Evolutionary conservation across 2,113 vertebrate species (phyloP).

Genomic region (Tringa solitaria): DNA sequence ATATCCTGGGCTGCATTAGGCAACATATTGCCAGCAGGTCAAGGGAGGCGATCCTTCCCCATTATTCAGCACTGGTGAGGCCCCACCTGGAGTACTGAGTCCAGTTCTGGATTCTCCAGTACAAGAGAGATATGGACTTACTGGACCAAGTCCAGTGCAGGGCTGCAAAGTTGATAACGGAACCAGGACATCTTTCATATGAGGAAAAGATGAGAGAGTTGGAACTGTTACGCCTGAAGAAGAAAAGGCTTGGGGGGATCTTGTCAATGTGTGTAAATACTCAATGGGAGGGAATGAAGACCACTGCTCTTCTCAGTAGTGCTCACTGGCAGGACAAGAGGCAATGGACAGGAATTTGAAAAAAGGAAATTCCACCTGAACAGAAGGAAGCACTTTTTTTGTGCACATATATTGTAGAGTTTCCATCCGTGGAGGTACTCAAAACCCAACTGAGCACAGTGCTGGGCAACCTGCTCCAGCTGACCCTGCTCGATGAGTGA

Average conservation of each 20-base stretch:
- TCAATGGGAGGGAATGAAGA: not conserved
- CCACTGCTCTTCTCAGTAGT: not conserved
- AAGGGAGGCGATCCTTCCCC: not conserved
- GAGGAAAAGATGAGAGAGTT: not conserved
- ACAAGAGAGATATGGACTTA: not conserved
- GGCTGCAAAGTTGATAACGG: not conserved
- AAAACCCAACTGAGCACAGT: not conserved
- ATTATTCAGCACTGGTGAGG: not conserved
- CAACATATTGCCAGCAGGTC: not conserved
- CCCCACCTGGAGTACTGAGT: not conserved
- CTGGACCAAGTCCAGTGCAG: not conserved
- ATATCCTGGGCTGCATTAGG: not conserved
- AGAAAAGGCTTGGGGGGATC: not conserved
- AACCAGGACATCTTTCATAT: not conserved
- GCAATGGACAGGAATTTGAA: not conserved
- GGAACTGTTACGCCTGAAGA: not conserved
- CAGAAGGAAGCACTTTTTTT: not conserved
- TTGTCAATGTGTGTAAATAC: not conserved
- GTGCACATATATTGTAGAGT: not conserved
- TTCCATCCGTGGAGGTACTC: not conserved
- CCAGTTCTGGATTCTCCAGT: not conserved
- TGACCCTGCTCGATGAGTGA: not conserved
- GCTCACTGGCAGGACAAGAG: not conserved
- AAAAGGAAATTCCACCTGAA: not conserved
- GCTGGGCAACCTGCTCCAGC: not conserved